A percentile compares a stretch with the other conserved stretches of the same genome.
Conservation (phyloP, 1,140 invertebrate species). For the Alviniconcha marisindica region DNA sequence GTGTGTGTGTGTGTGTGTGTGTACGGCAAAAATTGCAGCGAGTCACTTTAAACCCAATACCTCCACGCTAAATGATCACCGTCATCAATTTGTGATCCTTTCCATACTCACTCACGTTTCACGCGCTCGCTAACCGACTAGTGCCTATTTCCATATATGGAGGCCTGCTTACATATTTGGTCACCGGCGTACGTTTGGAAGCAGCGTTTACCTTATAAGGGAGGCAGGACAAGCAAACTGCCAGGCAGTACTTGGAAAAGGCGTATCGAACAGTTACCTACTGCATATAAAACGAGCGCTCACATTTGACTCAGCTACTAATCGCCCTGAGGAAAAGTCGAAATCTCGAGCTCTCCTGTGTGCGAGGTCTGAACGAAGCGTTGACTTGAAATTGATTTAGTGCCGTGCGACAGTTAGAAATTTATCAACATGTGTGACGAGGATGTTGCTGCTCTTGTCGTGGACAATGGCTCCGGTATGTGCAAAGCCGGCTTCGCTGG, state of each 20-base stretch:
- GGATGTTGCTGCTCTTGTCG: constrained; percentile 90
- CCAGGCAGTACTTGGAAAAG: background rate
- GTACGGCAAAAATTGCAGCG: too few relatives aligned
- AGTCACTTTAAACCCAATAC: too few relatives aligned
- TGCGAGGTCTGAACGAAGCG: too few relatives aligned
- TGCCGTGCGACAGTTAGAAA: too few relatives aligned
- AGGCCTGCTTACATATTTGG: background rate
- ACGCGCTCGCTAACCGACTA: too few relatives aligned
- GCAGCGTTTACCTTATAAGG: background rate
- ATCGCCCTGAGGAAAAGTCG: background rate
- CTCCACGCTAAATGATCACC: too few relatives aligned
- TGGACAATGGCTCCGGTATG: constrained; percentile 79
- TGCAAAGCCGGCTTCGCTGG: constrained; percentile 93
- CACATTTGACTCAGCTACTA: background rate
- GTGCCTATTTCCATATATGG: background rate
- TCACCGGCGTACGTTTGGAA: background rate
- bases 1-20: too few relatives aligned
- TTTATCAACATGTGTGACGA: constrained; percentile 73
- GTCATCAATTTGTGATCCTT: background rate
- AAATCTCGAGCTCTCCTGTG: background rate
- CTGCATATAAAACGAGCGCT: background rate
- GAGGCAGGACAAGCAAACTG: background rate
- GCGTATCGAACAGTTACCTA: background rate
- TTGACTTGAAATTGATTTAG: too few relatives aligned
- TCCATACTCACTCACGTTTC: background rate